phyloP scores from a whole-genome alignment of 2,113 vertebrate species.

The Sterna hirundo region DNA sequence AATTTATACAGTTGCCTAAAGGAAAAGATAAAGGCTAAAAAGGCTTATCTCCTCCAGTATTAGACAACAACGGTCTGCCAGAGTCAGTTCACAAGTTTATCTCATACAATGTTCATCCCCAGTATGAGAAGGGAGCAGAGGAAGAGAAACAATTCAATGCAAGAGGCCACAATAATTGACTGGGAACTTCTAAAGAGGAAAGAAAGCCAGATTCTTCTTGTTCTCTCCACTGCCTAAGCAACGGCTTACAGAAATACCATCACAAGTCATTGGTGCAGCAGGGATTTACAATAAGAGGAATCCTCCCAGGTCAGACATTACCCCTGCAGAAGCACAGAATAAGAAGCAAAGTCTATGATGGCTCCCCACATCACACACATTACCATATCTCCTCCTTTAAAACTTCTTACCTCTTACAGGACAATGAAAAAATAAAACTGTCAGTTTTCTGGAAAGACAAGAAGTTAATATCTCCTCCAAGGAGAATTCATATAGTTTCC shows the following conservation, averaged over 20 bases:
- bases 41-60: neutral
- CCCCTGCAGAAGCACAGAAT: neutral
- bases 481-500: neutral
- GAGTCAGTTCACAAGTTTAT: slow-evolving; percentile 7
- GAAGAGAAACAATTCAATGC: neutral
- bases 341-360: neutral
- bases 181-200: neutral
- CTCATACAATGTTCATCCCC: neutral
- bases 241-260: neutral
- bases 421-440: neutral
- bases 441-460: neutral
- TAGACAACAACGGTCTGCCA: neutral
- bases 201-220: neutral
- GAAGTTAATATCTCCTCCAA: neutral
- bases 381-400: neutral
- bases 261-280: neutral
- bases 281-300: neutral
- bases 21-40: slow-evolving; percentile 29
- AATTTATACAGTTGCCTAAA: slow-evolving; percentile 23
- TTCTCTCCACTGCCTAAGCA: neutral
- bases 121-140: neutral
- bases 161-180: neutral
- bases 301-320: neutral
- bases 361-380: neutral
- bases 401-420: neutral